A percentile compares a stretch with the other conserved stretches of the same genome.
Evolutionary conservation across 2,797 vertebrate genomes (phyloP).

Genomic region (Amniataba percoides): DNA sequence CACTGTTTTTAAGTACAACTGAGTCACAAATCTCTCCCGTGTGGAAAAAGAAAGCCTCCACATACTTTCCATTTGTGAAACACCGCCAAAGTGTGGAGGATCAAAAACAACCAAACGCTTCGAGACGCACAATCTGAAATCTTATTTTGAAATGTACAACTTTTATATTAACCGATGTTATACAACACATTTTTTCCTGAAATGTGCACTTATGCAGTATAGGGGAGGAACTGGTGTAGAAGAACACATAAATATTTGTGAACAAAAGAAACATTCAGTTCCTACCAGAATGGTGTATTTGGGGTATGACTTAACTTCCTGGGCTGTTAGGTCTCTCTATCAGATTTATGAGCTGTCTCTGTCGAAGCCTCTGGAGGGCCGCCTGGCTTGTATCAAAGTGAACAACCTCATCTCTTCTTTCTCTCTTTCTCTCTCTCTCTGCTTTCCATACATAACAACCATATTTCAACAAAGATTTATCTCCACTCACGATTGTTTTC

Average conservation of each 20-base stretch:
- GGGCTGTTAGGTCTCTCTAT: conserved; percentile 50
- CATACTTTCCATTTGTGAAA: conserved; percentile 71
- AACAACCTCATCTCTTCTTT: conserved; percentile 38
- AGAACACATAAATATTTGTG: conserved; percentile 55
- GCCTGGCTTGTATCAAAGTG: conserved; percentile 72
- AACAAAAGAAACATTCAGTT: conserved; percentile 42
- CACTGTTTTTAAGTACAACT: conserved; percentile 43
- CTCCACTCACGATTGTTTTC: conserved; percentile 24
- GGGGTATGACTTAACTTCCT: conserved; percentile 62
- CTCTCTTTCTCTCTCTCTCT: conserved; percentile 26
- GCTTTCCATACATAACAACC: conserved; percentile 38
- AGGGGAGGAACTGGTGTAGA: conserved; percentile 18
- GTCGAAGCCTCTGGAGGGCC: conserved; percentile 49
- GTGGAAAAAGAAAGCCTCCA: conserved; percentile 55
- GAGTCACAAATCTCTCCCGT: conserved; percentile 59
- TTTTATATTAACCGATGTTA: conserved; percentile 34
- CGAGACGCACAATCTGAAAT: conserved; percentile 5
- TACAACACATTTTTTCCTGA: conserved; percentile 21
- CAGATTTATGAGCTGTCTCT: conserved; percentile 69
- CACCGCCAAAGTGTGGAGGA: conserved; percentile 44
- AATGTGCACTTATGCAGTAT: conserved; percentile 18
- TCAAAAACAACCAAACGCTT: conserved; percentile 35
- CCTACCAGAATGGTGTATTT: conserved; percentile 41
- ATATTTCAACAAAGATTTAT: conserved; percentile 43
- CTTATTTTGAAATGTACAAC: conserved; percentile 17